phyloP scores from a whole-genome alignment of 2,113 vertebrate species.

The Crypturellus undulatus region DNA sequence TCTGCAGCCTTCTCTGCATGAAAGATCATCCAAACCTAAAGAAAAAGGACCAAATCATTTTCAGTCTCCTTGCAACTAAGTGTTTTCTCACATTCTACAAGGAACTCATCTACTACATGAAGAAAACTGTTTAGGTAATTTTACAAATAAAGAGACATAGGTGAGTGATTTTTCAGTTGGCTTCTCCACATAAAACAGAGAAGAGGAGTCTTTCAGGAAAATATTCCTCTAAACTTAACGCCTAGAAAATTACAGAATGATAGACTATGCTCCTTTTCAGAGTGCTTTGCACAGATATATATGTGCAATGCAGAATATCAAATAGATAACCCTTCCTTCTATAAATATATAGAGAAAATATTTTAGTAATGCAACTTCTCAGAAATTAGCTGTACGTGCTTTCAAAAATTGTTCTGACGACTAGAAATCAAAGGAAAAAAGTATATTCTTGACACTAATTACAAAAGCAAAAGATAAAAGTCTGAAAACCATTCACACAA shows the following conservation, averaged over 20 bases:
- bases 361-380: neutral
- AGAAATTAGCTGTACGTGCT: neutral
- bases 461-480: neutral
- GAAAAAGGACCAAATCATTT: conserved; percentile 2
- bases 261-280: neutral
- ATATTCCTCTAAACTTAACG: neutral
- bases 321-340: neutral
- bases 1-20: neutral
- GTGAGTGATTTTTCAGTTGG: neutral
- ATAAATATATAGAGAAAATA: neutral
- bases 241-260: neutral
- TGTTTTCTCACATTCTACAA: neutral
- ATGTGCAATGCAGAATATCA: neutral
- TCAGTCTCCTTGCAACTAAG: neutral
- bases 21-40: neutral
- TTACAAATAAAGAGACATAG: neutral
- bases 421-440: neutral
- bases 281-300: neutral
- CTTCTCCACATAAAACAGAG: neutral
- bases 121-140: neutral
- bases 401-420: neutral
- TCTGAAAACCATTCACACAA: neutral
- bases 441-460: neutral
- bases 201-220: neutral
- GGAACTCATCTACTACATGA: neutral